Conservation (phyloP, 2,113 vertebrate species). For the Thomomys bottae region DNA sequence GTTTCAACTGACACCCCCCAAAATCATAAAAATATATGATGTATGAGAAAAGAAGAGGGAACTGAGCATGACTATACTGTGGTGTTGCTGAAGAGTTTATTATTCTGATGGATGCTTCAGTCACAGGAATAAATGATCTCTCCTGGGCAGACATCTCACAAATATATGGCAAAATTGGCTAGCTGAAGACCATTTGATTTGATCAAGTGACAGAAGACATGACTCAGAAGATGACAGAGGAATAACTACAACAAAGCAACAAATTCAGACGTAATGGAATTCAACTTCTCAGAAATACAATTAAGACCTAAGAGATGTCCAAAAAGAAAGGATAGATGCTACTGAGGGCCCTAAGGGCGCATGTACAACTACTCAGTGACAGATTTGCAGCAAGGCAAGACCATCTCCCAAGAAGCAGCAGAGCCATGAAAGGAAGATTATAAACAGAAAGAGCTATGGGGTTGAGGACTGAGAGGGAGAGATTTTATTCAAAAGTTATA, state of each 20-base stretch:
- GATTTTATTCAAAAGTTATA: not conserved
- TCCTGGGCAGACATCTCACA: not conserved
- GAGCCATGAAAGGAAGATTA: accelerated
- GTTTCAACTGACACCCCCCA: not conserved
- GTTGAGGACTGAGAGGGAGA: not conserved
- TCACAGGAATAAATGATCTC: not conserved
- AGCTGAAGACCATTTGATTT: not conserved
- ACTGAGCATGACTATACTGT: no score
- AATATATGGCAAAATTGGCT: not conserved
- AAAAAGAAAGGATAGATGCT: not conserved
- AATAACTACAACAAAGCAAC: not conserved
- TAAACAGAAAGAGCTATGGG: accelerated
- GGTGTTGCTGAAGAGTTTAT: not conserved
- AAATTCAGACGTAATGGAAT: not conserved
- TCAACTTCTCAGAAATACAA: not conserved
- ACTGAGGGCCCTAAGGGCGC: accelerated
- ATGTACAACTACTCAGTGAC: accelerated
- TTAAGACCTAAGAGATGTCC: not conserved
- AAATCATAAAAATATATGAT: no score
- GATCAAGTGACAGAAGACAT: not conserved
- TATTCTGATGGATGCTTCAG: not conserved
- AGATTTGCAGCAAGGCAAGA: not conserved
- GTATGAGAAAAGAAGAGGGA: not conserved
- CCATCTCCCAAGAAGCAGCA: accelerated
- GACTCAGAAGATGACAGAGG: not conserved